A percentile compares a stretch with the other conserved stretches of the same genome.
These are phyloP conservation scores for Corydoras sp. DNA, from an alignment of 2,113 vertebrate genomes.

Conservation along the genomic window DNA sequence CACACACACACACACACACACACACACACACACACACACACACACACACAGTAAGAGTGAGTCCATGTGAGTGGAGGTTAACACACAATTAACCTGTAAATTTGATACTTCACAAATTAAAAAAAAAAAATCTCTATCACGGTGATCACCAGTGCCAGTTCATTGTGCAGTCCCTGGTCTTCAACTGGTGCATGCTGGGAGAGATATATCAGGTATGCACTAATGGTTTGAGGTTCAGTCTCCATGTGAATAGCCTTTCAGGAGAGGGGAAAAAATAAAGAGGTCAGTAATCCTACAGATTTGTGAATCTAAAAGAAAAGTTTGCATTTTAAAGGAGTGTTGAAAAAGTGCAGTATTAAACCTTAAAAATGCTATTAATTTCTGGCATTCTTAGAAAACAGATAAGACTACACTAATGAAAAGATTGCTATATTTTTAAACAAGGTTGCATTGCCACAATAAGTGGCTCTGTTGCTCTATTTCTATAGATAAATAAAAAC, in stretches of 20 bases:
- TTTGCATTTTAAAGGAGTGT: neutral
- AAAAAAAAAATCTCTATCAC: neutral
- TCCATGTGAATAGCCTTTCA: constrained; percentile 94
- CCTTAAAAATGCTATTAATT: too few relatives aligned
- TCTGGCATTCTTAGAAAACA: too few relatives aligned
- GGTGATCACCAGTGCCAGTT: constrained; percentile 84
- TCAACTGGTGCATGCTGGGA: constrained; percentile 94
- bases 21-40: too few relatives aligned
- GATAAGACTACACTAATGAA: too few relatives aligned
- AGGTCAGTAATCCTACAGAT: neutral
- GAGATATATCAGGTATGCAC: constrained; percentile 93
- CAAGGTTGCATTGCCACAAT: too few relatives aligned
- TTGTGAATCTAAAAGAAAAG: neutral
- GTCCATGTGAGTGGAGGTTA: too few relatives aligned
- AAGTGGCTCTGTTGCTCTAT: too few relatives aligned
- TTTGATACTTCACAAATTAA: neutral
- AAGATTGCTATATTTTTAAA: too few relatives aligned
- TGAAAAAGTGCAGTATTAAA: too few relatives aligned
- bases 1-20: neutral
- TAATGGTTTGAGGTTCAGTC: constrained; percentile 92
- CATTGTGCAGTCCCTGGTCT: constrained; percentile 88
- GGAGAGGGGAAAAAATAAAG: neutral
- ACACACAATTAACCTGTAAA: too few relatives aligned
- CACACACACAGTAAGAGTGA: too few relatives aligned
- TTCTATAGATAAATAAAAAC: too few relatives aligned